These are phyloP conservation scores for Psittacula cyanocephala DNA, from an alignment of 2,113 vertebrate species.

Conservation along the genomic window DNA sequence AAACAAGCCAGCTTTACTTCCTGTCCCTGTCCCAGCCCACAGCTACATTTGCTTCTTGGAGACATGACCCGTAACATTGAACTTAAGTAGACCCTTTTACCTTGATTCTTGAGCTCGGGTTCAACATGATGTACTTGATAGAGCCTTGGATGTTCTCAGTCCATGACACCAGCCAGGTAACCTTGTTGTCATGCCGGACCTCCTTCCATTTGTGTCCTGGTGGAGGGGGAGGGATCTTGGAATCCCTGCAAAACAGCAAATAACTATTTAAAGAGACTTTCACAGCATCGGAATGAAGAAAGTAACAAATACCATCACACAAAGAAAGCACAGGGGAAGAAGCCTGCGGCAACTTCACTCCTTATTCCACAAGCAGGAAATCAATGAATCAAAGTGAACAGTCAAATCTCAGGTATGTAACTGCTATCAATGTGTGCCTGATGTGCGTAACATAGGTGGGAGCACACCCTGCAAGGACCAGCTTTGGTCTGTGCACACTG, in stretches of 20 bases:
- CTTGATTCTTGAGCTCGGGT: constrained; percentile 97
- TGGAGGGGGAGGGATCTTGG: constrained; percentile 89
- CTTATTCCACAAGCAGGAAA: background rate
- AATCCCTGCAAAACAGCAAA: constrained; percentile 78
- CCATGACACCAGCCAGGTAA: constrained; percentile 97
- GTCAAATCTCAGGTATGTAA: background rate
- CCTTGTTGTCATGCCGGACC: constrained; percentile 93
- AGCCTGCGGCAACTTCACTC: background rate
- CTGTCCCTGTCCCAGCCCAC: background rate
- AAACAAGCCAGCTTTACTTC: background rate
- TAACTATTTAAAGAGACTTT: background rate
- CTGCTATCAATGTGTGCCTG: background rate
- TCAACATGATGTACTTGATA: constrained; percentile 98
- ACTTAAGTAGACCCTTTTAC: constrained; percentile 63
- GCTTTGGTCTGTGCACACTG: background rate
- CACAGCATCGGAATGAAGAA: background rate
- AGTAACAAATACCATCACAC: background rate
- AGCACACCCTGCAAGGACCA: background rate
- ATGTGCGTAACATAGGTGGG: background rate
- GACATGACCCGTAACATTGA: background rate
- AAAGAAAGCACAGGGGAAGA: background rate
- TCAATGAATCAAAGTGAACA: background rate
- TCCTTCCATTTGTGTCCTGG: constrained; percentile 94
- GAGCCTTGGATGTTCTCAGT: constrained; percentile 97
- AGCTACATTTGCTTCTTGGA: background rate